phyloP scores from a whole-genome alignment of 1,140 invertebrate genomes.

The Palaemon carinicauda region DNA sequence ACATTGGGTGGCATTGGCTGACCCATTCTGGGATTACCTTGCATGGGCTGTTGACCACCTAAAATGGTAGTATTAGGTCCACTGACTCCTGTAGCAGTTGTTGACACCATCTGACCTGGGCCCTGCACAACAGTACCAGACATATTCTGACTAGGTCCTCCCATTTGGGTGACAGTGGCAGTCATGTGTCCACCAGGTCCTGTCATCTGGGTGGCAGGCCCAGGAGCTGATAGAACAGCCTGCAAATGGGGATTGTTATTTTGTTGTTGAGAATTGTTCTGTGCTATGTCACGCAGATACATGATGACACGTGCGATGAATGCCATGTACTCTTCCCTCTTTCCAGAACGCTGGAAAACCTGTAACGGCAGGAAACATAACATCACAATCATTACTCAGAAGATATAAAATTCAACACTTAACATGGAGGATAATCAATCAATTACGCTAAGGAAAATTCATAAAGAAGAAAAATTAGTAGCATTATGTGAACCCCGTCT shows the following conservation, averaged over 20 bases:
- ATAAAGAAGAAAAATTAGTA: too few relatives aligned
- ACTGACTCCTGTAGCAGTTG: not conserved
- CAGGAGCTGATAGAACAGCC: conserved; percentile 1
- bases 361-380: conserved; percentile 22
- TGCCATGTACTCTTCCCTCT: conserved; percentile 41
- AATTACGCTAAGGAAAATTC: not conserved
- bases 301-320: conserved; percentile 28
- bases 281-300: conserved; percentile 22
- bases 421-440: not conserved
- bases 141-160: conserved; percentile 5
- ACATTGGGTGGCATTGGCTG: conserved; percentile 50
- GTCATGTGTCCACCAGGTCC: conserved; percentile 12
- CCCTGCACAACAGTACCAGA: conserved; percentile 2
- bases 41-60: conserved; percentile 5
- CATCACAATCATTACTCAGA: not conserved
- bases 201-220: conserved; percentile 19
- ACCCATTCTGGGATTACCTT: conserved; percentile 34
- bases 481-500: too few relatives aligned
- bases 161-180: not conserved
- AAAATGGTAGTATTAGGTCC: conserved; percentile 24
- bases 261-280: conserved; percentile 15
- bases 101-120: not conserved
- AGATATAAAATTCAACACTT: not conserved
- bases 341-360: conserved; percentile 41
- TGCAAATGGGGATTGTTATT: conserved; percentile 42